Percentiles rank a stretch among this genome's conserved stretches.
These are phyloP conservation scores for Phylloscopus trochiloides DNA, from an alignment of 2,113 vertebrate genomes.

Conservation along the genomic window DNA sequence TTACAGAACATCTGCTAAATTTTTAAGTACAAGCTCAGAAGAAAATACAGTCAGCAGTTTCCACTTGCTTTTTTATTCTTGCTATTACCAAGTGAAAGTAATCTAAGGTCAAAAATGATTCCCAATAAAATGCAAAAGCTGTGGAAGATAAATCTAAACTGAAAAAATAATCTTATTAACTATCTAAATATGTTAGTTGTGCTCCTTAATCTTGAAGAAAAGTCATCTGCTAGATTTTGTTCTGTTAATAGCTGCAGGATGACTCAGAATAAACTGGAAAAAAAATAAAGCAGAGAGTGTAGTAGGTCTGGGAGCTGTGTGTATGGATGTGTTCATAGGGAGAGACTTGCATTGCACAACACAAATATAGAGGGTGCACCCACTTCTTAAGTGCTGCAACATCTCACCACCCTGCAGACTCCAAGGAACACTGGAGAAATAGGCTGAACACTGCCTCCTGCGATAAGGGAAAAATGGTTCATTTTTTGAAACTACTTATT, in stretches of 20 bases:
- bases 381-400: background rate
- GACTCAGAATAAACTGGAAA: background rate
- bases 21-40: background rate
- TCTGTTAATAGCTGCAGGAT: background rate
- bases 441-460: fast-evolving
- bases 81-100: background rate
- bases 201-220: background rate
- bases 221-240: background rate
- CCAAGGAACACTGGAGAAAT: background rate
- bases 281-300: background rate
- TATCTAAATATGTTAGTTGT: background rate
- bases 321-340: background rate
- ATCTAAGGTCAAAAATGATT: background rate
- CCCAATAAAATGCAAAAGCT: background rate
- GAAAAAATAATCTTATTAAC: background rate
- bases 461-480: background rate
- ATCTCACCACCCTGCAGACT: background rate
- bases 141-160: background rate
- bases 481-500: background rate
- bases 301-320: background rate
- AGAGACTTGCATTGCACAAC: background rate
- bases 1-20: background rate
- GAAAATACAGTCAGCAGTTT: background rate
- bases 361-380: background rate
- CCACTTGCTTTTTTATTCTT: background rate